Base-by-base conservation (phyloP, 1,140 invertebrate genomes). In the Pseudoatta argentina region DNA sequence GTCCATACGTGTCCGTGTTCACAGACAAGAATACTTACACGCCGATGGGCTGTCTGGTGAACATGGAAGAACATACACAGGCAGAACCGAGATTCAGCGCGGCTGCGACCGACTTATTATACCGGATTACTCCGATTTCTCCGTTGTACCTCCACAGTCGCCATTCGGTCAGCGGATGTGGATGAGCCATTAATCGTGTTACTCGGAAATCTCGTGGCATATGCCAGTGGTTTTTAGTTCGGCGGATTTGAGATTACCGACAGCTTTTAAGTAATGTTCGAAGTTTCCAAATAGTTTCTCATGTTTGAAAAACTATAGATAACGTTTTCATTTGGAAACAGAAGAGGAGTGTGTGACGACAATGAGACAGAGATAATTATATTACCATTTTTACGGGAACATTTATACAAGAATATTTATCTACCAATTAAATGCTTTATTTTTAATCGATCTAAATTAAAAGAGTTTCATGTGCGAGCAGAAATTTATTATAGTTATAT, bases 131-230 rank as follows among this genome's bases (percentile, higher is more conserved):
- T 89, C 77, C 76, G 88, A 88, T 89, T 88, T 86, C 78, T 75
- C 61, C 81, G 86, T 88, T 76, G 88, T 66, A 81, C 48, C 30
- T 69, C 27, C 67, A 63, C 51, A 73, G 39, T 64, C 76, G 27
- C 48, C 63, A 79, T 81, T 64, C 66, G 78, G 64, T 82, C 88
- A 75, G 76, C 76, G 77, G 82, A 89, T 77, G 82, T 69, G 88
- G 87, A 89, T 71, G 76, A 88, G 87, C 83, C 88, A 86, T 89
- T 89, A 89, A 89, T 88, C 88, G 87, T 87, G 87, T 89, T 89
- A 86, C 72, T 72, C 76, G 51, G 4, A 18, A 55, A 71, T 71
- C n/a, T n/a, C n/a, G 30, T 55, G 18, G 66, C 48, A 63, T 69
- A 71, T 57, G 51, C 30, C 44, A 44, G 64, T 18, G 66, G 24